Evolutionary conservation across 53 echinoderm and acorn worm species (phyloP).

Genomic region (Zoroaster sp.): DNA sequence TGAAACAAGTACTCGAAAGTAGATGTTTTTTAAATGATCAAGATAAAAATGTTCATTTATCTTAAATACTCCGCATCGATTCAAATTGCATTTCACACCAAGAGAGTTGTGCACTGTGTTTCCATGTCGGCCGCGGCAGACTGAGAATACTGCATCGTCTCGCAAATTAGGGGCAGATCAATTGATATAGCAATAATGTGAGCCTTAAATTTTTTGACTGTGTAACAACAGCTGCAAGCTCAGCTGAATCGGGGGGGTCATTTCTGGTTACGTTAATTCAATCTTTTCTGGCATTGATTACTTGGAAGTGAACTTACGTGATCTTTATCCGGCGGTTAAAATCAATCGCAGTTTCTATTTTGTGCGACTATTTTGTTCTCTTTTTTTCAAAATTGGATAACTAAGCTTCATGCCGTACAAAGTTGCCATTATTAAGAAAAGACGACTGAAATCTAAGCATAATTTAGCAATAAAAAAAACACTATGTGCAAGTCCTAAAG

Average conservation of each 20-base stretch:
- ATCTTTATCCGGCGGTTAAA: not conserved
- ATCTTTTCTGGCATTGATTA: conserved; percentile 16
- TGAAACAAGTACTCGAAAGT: too few relatives aligned
- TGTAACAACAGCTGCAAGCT: not conserved
- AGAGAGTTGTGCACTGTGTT: not conserved
- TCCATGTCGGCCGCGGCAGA: not conserved
- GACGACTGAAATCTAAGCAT: too few relatives aligned
- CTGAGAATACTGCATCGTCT: not conserved
- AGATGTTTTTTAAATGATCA: too few relatives aligned
- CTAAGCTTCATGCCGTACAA: too few relatives aligned
- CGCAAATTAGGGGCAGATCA: conserved; percentile 1
- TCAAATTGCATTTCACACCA: not conserved
- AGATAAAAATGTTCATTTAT: too few relatives aligned
- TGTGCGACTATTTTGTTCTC: not conserved
- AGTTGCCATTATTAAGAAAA: too few relatives aligned
- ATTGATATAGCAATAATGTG: not conserved
- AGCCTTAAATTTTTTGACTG: not conserved
- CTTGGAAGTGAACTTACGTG: conserved; percentile 14
- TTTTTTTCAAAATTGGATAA: too few relatives aligned
- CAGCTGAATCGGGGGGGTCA: not conserved
- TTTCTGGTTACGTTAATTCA: conserved; percentile 15
- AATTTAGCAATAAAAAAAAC: too few relatives aligned
- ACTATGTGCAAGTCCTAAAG: too few relatives aligned
- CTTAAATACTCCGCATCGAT: too few relatives aligned
- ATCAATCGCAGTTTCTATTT: not conserved